Evolutionary conservation across 2,113 vertebrate species (phyloP).

Genomic region (Microcebus lehilahytsara): DNA sequence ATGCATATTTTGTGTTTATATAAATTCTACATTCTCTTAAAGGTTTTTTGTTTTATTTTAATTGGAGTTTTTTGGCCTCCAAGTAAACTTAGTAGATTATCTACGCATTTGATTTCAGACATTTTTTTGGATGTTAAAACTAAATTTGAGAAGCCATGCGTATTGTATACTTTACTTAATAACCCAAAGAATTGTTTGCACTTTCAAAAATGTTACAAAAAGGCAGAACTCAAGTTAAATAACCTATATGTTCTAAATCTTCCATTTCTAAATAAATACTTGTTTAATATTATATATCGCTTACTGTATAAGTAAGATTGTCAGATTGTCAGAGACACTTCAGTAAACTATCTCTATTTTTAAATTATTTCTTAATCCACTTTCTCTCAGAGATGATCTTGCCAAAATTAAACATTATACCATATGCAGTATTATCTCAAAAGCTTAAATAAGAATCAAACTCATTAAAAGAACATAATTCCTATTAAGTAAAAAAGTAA

Average conservation of each 20-base stretch:
- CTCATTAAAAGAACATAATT: conserved; percentile 8
- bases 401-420: conserved; percentile 74
- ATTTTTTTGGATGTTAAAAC: conserved; percentile 57
- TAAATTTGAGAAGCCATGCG: conserved; percentile 80
- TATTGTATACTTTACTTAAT: conserved; percentile 71
- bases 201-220: conserved; percentile 77
- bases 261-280: conserved; percentile 71
- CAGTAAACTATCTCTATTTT: conserved; percentile 76
- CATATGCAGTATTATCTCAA: conserved; percentile 77
- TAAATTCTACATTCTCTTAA: conserved; percentile 77
- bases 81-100: conserved; percentile 66
- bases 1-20: conserved; percentile 74
- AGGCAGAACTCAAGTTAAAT: conserved; percentile 62
- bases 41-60: conserved; percentile 67
- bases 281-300: conserved; percentile 61
- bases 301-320: conserved; percentile 64
- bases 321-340: conserved; percentile 81
- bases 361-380: no score
- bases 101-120: conserved; percentile 71
- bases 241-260: conserved; percentile 73
- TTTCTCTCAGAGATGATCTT: conserved; percentile 50
- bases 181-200: conserved; percentile 67
- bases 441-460: conserved; percentile 79
- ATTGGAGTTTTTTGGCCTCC: conserved; percentile 69
- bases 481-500: not conserved